These are phyloP conservation scores for Spea hammondii DNA, from an alignment of 2,797 vertebrate species.

Conservation along the genomic window DNA sequence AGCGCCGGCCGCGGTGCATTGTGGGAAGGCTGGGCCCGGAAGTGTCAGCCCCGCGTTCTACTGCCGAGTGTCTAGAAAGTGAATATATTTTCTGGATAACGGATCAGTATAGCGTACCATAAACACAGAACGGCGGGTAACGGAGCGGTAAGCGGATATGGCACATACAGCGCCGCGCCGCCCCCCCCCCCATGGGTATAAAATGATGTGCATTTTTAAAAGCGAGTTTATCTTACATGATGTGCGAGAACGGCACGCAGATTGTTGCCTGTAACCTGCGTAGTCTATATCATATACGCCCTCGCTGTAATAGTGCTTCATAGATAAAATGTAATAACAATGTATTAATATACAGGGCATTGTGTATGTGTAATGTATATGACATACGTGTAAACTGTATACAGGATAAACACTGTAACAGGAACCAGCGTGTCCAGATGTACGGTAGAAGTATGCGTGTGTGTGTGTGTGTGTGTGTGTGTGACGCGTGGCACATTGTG, in stretches of 20 bases:
- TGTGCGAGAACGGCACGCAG: too few species aligned
- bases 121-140: not conserved
- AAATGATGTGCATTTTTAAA: not conserved
- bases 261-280: too few species aligned
- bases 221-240: too few species aligned
- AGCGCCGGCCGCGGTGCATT: slow-evolving; percentile 20
- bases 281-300: too few species aligned
- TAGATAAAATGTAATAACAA: too few species aligned
- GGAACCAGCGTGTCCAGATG: not conserved
- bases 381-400: too few species aligned
- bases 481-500: not conserved
- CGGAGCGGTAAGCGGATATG: too few species aligned
- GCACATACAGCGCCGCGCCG: too few species aligned
- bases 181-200: not conserved
- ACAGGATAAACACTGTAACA: not conserved
- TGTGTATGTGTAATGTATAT: not conserved
- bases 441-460: not conserved
- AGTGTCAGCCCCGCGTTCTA: not conserved
- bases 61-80: slow-evolving; percentile 26
- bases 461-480: not conserved
- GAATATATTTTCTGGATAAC: slow-evolving; percentile 9
- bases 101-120: not conserved
- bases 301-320: too few species aligned
- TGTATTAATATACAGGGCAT: not conserved
- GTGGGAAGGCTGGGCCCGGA: slow-evolving; percentile 48